Conservation (phyloP, 2,888 invertebrate genomes). For the Norana najaformis region DNA sequence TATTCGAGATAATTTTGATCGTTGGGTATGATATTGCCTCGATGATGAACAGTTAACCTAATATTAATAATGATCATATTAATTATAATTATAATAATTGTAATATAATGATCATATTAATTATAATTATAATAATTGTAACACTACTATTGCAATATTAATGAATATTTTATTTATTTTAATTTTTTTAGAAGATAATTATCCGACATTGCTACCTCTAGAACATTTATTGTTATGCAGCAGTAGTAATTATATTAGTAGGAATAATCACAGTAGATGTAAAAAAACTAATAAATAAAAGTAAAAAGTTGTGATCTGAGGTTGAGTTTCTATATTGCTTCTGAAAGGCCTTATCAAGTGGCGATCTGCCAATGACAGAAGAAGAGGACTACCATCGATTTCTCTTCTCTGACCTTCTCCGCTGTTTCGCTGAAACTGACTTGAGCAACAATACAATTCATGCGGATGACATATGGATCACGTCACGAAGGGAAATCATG, state of each 20-base stretch:
- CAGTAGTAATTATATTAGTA: too few species aligned
- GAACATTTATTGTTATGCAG: too few species aligned
- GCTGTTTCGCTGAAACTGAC: constrained; percentile 36
- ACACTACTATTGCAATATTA: too few species aligned
- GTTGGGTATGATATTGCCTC: not conserved
- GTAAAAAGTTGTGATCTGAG: not conserved
- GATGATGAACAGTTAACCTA: not conserved
- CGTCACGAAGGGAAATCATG: constrained; percentile 37
- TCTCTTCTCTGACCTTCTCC: constrained; percentile 43
- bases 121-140: too few species aligned
- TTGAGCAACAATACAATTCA: not conserved
- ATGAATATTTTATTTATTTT: too few species aligned
- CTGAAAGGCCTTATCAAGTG: constrained; percentile 31
- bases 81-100: not conserved
- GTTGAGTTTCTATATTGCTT: not conserved
- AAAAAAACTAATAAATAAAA: too few species aligned
- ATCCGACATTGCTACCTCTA: too few species aligned
- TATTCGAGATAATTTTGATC: not conserved
- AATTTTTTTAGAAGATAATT: too few species aligned
- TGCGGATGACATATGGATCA: constrained; percentile 31
- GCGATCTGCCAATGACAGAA: constrained; percentile 35
- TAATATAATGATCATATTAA: too few species aligned
- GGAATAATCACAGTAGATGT: not conserved
- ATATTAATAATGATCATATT: not conserved
- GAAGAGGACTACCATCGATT: constrained; percentile 39